phyloP scores from a whole-genome alignment of 2,113 vertebrate species.

The Platysternon megacephalum region DNA sequence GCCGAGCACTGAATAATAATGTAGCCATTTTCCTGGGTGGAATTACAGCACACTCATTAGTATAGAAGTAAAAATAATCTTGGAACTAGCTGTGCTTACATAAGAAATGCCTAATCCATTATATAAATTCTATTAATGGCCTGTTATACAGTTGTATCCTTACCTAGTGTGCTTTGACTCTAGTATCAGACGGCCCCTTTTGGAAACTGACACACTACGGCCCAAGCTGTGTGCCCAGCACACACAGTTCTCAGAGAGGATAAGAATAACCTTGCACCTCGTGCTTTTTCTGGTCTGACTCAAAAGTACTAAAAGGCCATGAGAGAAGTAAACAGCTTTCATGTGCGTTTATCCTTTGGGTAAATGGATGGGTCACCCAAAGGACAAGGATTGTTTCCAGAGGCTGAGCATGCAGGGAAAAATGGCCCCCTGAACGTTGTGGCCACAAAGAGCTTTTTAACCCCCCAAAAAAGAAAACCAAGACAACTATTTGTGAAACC shows the following conservation, averaged over 20 bases:
- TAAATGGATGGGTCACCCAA: constrained; percentile 51
- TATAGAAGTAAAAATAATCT: neutral
- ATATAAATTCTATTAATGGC: neutral
- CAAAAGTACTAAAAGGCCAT: constrained; percentile 3
- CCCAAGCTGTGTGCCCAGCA: neutral
- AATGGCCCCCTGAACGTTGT: neutral
- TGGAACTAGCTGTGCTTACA: neutral
- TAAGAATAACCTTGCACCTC: constrained; percentile 7
- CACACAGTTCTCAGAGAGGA: neutral
- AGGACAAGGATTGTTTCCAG: constrained; percentile 57
- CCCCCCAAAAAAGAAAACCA: neutral
- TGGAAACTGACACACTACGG: neutral
- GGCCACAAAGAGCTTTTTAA: constrained; percentile 12
- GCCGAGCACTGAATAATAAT: neutral
- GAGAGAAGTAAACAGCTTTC: constrained; percentile 60
- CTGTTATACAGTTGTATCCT: neutral
- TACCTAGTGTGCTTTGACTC: neutral
- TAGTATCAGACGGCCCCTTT: neutral
- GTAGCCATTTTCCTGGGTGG: neutral
- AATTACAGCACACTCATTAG: neutral
- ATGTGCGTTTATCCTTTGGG: constrained; percentile 38
- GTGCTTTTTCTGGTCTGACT: constrained; percentile 29
- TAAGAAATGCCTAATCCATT: neutral
- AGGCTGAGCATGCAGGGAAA: neutral
- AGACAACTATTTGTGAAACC: neutral